Evolutionary conservation across 2,797 vertebrate species (phyloP), one percentile per base, ranked within the genome.

Genomic region (Tenualosa ilisha): DNA sequence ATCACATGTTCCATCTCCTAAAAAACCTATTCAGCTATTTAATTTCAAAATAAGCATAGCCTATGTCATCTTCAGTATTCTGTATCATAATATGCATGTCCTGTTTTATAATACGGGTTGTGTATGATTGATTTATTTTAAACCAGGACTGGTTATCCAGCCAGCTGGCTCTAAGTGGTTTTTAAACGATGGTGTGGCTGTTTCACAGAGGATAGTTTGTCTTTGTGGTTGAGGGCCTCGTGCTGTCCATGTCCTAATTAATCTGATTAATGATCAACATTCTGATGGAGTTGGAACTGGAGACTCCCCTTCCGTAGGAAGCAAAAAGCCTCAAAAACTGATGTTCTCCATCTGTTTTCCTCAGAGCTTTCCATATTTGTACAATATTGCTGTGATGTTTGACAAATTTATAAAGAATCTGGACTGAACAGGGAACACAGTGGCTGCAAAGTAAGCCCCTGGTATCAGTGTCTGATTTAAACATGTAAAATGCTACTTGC

Each of bases 181-280:
- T 63, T 11, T 63, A 63, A 63, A 63, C 8, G 59, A 63, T 24
- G 59, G 8, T 24, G 59, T 63, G 59, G 59, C 6, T 9, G 59
- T 9, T 63, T 63, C 59, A 63, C n/a, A 54, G 59, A 63, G n/a
- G 59, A 63, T 63, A 63, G n/a, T 24, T 63, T 24, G 59, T 63
- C 59, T 24, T 63, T 63, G 59, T 63, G 59, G 59, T 63, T 63
- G 59, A 63, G 43, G 86, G 24, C 83, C 40, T 40, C 63, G 49
- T 43, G 53, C 81, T 86, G 83, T 84, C 51, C 81, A 56, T 50
- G 50, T 87, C 79, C 83, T 83, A 82, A 84, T 87, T 87, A 84
- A 87, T 79, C 53, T 83, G 81, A 87, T 83, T 87, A 84, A 84
- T 87, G 81, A 85, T 83, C 43, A 68, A 51, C 61, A 50, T 54